Conservation (phyloP, 2,888 invertebrate species). For the Lottia gigantea region DNA sequence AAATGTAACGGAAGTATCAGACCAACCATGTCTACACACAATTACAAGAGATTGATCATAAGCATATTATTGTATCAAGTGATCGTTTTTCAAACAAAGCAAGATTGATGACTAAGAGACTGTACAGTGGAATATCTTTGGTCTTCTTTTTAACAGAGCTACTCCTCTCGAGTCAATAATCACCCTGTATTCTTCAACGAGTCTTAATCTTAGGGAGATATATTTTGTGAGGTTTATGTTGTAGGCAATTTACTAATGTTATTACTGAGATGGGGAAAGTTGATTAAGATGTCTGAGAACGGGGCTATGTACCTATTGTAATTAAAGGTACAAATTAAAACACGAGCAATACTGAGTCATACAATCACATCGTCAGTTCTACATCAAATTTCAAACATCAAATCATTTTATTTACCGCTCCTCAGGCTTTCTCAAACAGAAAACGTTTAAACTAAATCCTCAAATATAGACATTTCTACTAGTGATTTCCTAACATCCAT, state of each 20-base stretch:
- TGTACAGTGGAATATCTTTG: too few species aligned
- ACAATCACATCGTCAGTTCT: neutral
- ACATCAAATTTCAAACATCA: neutral
- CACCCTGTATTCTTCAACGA: neutral
- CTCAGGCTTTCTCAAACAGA: constrained; percentile 1
- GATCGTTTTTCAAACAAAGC: too few species aligned
- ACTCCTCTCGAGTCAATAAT: too few species aligned
- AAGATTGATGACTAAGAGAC: too few species aligned
- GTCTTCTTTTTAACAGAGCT: too few species aligned
- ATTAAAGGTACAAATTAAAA: constrained; percentile 9
- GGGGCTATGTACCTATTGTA: neutral
- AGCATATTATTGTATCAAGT: too few species aligned
- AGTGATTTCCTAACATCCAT: constrained; percentile 4
- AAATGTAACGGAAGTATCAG: too few species aligned
- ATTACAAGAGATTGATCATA: too few species aligned
- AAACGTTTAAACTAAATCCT: constrained; percentile 1
- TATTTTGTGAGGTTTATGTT: neutral
- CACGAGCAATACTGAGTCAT: neutral
- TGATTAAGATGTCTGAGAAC: neutral
- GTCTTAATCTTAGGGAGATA: neutral
- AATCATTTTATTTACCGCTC: neutral
- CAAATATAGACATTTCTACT: constrained; percentile 4
- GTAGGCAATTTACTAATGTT: constrained; percentile 1
- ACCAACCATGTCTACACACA: too few species aligned
- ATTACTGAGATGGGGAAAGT: neutral